A percentile compares a stretch with the other conserved stretches of the same genome.
These are phyloP conservation scores for Odontocerum albicorne DNA, from an alignment of 2,888 invertebrate genomes.

Conservation along the genomic window DNA sequence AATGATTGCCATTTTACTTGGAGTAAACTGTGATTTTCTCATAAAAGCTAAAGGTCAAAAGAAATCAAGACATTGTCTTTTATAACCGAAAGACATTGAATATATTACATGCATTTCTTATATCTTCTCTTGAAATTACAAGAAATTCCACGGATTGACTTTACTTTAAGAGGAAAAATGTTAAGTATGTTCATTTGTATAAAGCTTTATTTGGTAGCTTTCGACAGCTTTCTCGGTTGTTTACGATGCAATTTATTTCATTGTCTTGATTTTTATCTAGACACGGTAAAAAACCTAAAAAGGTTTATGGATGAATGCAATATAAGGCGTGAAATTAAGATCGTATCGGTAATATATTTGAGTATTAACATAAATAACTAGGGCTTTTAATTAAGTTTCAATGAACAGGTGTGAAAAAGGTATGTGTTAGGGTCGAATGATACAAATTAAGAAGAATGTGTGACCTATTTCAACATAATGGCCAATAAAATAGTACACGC, in stretches of 20 bases:
- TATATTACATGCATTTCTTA: too few species aligned
- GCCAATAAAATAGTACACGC: neutral
- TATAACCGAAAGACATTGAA: too few species aligned
- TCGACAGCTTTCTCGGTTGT: slow-evolving; percentile 10
- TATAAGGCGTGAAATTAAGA: slow-evolving; percentile 27
- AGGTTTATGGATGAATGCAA: slow-evolving; percentile 9
- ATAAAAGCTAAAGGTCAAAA: too few species aligned
- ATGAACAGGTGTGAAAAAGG: slow-evolving; percentile 10
- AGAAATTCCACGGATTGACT: too few species aligned
- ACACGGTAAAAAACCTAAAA: slow-evolving; percentile 22
- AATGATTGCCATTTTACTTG: too few species aligned
- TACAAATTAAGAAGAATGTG: neutral
- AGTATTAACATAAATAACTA: slow-evolving; percentile 19
- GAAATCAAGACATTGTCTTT: too few species aligned
- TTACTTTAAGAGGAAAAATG: too few species aligned
- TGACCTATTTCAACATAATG: neutral
- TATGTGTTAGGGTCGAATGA: neutral
- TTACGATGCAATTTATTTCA: slow-evolving; percentile 25
- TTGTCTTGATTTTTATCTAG: slow-evolving; percentile 23
- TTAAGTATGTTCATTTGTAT: too few species aligned
- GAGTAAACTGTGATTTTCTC: too few species aligned
- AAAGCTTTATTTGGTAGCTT: too few species aligned
- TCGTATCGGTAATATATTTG: slow-evolving; percentile 11
- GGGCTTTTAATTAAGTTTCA: slow-evolving; percentile 7
- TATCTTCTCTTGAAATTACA: too few species aligned